Evolutionary conservation across 2,797 vertebrate species (phyloP), one percentile per base, ranked within the genome.

Genomic region (Arnoldichthys spilopterus): DNA sequence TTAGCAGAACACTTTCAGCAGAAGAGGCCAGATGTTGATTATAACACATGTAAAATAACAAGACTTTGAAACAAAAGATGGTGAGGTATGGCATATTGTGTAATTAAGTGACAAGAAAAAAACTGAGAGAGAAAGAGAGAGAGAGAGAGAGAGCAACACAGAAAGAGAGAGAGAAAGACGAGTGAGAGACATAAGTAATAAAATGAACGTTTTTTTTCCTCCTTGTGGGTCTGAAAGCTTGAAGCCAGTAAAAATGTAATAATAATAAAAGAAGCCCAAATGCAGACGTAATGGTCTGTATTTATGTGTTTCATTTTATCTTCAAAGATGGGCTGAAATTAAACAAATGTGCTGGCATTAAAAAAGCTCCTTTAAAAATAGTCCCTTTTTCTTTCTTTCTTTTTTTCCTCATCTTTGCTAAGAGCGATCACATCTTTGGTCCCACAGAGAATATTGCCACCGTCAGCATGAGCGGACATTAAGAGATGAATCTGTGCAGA

Each of bases 231-330:
- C 85, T 72, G 84, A 79, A 84, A 88, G 87, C 85, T 86, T 79
- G 72, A 63, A 74, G 61, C 63, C 87, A 74, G 84, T 87, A 87
- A 90, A 91, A 90, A 73, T 78, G 70, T 83, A 86, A 86, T 87
- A 88, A 89, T 87, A 88, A 78, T 83, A 85, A 88, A 86, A 84
- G 66, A 82, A 86, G 74, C 84, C 78, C 56, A 88, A 89, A 88
- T 43, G 80, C 76, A 87, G 85, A 90, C 70, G 47, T 82, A 81
- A 86, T 77, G 82, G 78, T 78, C 87, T 85, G 84, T 91, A 90
- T 92, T 92, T 93, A 90, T 91, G 87, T 79, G 86, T 91, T 92
- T 92, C 89, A 92, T 91, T 91, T 91, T 91, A 85, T 91, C 89
- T 87, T 83, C 85, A 80, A 79, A 86, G 86, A 87, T 85, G 86